Conservation (phyloP, 1,140 invertebrate genomes). For the Ruditapes philippinarum region DNA sequence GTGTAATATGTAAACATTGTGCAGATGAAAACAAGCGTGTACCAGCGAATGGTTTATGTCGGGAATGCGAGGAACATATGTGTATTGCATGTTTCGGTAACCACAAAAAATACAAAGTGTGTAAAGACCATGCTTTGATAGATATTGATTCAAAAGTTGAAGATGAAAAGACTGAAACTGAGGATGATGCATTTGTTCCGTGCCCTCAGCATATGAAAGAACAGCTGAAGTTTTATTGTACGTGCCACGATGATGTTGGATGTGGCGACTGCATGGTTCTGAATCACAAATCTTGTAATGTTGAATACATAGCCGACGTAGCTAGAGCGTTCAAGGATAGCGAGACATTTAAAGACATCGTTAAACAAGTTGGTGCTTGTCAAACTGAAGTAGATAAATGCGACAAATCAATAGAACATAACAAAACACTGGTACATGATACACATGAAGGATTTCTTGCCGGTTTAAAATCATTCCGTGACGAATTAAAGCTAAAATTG, state of each 20-base stretch:
- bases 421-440: background rate
- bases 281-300: background rate
- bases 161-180: background rate
- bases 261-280: slow-evolving; percentile 2
- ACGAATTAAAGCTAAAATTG: background rate
- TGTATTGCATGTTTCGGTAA: slow-evolving; percentile 1
- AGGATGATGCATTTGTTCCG: background rate
- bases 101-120: background rate
- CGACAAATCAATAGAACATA: background rate
- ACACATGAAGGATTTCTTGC: background rate
- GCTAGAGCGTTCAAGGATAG: background rate
- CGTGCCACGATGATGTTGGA: background rate
- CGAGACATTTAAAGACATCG: background rate
- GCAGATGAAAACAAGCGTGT: background rate
- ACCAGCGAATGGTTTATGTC: background rate
- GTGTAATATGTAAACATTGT: background rate
- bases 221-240: background rate
- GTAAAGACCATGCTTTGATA: background rate
- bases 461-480: background rate
- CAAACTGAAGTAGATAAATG: background rate
- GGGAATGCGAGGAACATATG: background rate
- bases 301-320: background rate
- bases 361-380: background rate
- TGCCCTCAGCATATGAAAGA: background rate
- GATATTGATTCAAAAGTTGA: background rate